Percentiles rank a stretch among this genome's conserved stretches.
Evolutionary conservation across 2,113 vertebrate species (phyloP).

Genomic region (Tetraodon nigroviridis): DNA sequence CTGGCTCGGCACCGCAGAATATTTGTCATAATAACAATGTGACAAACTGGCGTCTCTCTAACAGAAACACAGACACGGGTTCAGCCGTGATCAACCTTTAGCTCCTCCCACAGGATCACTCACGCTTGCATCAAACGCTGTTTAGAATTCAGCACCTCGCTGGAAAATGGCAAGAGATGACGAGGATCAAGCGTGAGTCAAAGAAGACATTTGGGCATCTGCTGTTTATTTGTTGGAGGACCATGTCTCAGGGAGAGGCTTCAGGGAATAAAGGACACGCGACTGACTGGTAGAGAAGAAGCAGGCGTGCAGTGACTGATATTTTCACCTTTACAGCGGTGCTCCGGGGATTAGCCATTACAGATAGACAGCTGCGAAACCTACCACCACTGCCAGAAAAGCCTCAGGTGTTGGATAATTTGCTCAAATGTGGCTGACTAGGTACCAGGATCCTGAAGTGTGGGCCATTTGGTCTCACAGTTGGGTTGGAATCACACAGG

Average conservation of each 20-base stretch:
- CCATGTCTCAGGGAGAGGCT: slow-evolving; percentile 43
- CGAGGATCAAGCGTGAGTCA: slow-evolving; percentile 57
- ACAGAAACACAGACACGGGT: slow-evolving; percentile 3
- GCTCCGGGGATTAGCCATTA: no score
- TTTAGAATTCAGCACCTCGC: slow-evolving; percentile 24
- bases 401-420: slow-evolving; percentile 41
- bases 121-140: slow-evolving; percentile 43
- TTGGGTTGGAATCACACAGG: slow-evolving; percentile 43
- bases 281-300: no score
- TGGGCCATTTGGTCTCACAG: slow-evolving; percentile 64
- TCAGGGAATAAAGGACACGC: not conserved
- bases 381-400: no score
- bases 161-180: slow-evolving; percentile 27
- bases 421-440: slow-evolving; percentile 21
- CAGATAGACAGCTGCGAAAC: no score
- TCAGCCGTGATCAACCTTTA: slow-evolving; percentile 8
- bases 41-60: no score
- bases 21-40: no score
- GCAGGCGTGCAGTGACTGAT: no score
- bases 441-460: slow-evolving; percentile 49
- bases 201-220: slow-evolving; percentile 66
- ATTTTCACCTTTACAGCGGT: no score
- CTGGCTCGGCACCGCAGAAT: no score
- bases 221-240: slow-evolving; percentile 57
- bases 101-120: slow-evolving; percentile 41